phyloP scores from a whole-genome alignment of 2,113 vertebrate genomes.

The Dicaeum eximium region DNA sequence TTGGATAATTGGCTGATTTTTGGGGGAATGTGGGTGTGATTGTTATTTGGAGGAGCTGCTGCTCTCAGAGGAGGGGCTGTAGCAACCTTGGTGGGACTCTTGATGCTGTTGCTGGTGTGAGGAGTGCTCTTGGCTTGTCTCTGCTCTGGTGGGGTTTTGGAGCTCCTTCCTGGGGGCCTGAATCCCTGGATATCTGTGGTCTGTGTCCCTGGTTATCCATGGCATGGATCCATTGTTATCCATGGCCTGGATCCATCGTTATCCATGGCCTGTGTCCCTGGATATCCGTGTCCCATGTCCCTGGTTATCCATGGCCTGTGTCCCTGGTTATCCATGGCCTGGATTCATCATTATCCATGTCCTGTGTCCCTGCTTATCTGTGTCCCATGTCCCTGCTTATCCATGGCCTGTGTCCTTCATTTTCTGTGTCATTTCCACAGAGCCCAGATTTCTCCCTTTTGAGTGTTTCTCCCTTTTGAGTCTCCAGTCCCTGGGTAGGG shows the following conservation, averaged over 20 bases:
- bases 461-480: not conserved
- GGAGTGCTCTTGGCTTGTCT: not conserved
- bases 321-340: fast-evolving
- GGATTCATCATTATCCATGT: fast-evolving
- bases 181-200: fast-evolving
- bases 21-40: not conserved
- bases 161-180: not conserved
- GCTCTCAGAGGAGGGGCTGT: not conserved
- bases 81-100: fast-evolving
- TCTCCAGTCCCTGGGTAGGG: not conserved
- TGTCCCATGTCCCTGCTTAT: not conserved
- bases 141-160: not conserved
- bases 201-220: fast-evolving
- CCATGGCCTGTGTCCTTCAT: not conserved
- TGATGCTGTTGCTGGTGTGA: fast-evolving
- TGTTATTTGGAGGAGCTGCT: not conserved
- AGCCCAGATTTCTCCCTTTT: not conserved
- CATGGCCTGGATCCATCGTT: fast-evolving
- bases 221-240: not conserved
- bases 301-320: not conserved
- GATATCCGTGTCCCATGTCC: fast-evolving
- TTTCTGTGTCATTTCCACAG: fast-evolving
- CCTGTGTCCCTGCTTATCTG: not conserved
- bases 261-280: fast-evolving
- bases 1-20: not conserved